These are phyloP conservation scores for Pyrochroa serraticornis DNA, from an alignment of 2,888 invertebrate species.

Conservation along the genomic window DNA sequence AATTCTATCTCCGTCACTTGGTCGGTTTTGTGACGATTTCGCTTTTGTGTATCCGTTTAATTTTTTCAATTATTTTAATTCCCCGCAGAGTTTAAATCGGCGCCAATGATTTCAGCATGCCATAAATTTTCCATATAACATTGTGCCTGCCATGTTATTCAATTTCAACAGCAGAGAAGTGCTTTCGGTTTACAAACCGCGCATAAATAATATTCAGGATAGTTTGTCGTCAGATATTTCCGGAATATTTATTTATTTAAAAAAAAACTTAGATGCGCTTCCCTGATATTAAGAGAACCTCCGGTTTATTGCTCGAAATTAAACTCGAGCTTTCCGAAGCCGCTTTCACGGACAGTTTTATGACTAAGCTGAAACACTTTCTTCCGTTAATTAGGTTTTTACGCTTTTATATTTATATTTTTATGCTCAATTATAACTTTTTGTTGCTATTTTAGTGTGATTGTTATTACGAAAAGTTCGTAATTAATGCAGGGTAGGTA, in stretches of 20 bases:
- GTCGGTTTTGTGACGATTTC: background rate
- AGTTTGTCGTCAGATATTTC: constrained; percentile 6
- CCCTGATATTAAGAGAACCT: too few species aligned
- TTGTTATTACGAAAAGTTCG: too few species aligned
- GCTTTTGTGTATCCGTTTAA: background rate
- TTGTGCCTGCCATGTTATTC: constrained; percentile 29
- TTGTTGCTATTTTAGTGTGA: too few species aligned
- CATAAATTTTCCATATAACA: constrained; percentile 29
- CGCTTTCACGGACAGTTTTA: too few species aligned
- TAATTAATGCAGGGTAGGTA: too few species aligned
- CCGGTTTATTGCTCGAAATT: too few species aligned
- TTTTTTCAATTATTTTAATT: constrained; percentile 18
- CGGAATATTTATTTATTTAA: background rate
- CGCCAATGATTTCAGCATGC: constrained; percentile 22
- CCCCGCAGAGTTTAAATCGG: constrained; percentile 15
- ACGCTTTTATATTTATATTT: too few species aligned
- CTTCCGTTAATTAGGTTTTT: too few species aligned
- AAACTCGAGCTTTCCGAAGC: too few species aligned
- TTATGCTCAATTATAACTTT: too few species aligned
- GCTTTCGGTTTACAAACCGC: constrained; percentile 29
- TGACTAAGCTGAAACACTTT: too few species aligned
- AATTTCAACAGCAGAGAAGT: constrained; percentile 30
- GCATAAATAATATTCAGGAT: constrained; percentile 24
- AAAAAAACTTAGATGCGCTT: too few species aligned
- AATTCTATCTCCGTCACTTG: background rate